phyloP scores from a whole-genome alignment of 2,888 invertebrate species.

The Nowickia ferox region DNA sequence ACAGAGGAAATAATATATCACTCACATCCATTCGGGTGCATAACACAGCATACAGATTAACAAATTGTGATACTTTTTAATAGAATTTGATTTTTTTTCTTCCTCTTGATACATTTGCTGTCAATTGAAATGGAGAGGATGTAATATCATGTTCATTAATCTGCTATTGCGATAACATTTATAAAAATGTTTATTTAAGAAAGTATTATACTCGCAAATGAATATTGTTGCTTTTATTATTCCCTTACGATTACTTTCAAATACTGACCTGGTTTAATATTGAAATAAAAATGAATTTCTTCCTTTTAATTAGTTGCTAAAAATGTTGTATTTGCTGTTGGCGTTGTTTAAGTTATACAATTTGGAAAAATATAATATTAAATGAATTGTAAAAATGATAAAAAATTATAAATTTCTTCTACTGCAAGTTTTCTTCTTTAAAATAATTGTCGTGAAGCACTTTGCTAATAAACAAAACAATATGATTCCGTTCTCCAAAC shows the following conservation, averaged over 20 bases:
- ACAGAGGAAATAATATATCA: conserved; percentile 55
- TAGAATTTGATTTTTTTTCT: conserved; percentile 41
- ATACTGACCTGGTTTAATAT: conserved; percentile 57
- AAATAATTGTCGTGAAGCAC: too few species aligned
- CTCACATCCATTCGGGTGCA: conserved; percentile 38
- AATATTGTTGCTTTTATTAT: conserved; percentile 26
- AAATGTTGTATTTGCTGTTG: conserved; percentile 22
- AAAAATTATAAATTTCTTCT: neutral
- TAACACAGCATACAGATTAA: conserved; percentile 52
- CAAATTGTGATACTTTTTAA: conserved; percentile 62
- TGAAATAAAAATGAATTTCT: conserved; percentile 38
- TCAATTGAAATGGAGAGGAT: conserved; percentile 66
- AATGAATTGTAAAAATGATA: neutral
- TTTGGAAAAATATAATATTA: neutral
- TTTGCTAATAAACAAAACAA: too few species aligned
- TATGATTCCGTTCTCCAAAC: too few species aligned
- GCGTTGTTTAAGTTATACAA: conserved; percentile 43
- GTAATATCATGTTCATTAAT: conserved; percentile 74
- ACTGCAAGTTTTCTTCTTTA: neutral
- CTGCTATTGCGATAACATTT: conserved; percentile 72
- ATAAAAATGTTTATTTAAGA: conserved; percentile 61
- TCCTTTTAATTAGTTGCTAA: conserved; percentile 45
- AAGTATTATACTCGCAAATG: conserved; percentile 39
- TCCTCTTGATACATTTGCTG: conserved; percentile 39
- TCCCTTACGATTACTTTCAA: conserved; percentile 6